Percentiles rank a stretch among this genome's conserved stretches.
Evolutionary conservation across 2,888 invertebrate genomes (phyloP).

Genomic region (Mycalesis mineus): DNA sequence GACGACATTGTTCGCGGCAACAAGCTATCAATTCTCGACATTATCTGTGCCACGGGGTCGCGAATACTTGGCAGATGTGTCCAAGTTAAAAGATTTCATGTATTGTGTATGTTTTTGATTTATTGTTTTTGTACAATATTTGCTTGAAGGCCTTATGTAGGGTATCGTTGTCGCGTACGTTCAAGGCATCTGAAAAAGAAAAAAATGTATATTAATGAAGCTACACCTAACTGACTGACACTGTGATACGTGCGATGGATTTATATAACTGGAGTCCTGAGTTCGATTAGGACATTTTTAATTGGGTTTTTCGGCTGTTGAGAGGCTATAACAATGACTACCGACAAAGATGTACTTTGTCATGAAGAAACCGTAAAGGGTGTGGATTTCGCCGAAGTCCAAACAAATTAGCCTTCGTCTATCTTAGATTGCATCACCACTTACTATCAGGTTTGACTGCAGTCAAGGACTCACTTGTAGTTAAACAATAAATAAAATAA

Average conservation of each 20-base stretch:
- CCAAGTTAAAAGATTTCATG: neutral
- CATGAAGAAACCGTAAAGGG: too few relatives aligned
- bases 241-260: neutral
- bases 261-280: too few relatives aligned
- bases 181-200: slow-evolving; percentile 36
- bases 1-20: slow-evolving; percentile 14
- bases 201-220: slow-evolving; percentile 7
- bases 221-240: neutral
- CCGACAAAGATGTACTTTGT: too few relatives aligned
- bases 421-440: too few relatives aligned
- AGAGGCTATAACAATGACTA: too few relatives aligned
- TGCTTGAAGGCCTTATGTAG: neutral
- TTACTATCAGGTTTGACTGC: too few relatives aligned
- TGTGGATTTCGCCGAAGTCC: too few relatives aligned
- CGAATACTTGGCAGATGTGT: neutral
- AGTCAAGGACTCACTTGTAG: too few relatives aligned
- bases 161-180: slow-evolving; percentile 1
- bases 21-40: slow-evolving; percentile 8
- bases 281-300: too few relatives aligned
- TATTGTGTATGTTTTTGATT: neutral
- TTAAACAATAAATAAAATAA: too few relatives aligned
- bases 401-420: too few relatives aligned
- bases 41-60: slow-evolving; percentile 1
- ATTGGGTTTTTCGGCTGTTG: too few relatives aligned
- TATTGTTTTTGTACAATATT: slow-evolving; percentile 10